A percentile compares a stretch with the other conserved stretches of the same genome.
These are phyloP conservation scores for Eudemis profundana DNA, from an alignment of 2,888 invertebrate species.

Conservation along the genomic window DNA sequence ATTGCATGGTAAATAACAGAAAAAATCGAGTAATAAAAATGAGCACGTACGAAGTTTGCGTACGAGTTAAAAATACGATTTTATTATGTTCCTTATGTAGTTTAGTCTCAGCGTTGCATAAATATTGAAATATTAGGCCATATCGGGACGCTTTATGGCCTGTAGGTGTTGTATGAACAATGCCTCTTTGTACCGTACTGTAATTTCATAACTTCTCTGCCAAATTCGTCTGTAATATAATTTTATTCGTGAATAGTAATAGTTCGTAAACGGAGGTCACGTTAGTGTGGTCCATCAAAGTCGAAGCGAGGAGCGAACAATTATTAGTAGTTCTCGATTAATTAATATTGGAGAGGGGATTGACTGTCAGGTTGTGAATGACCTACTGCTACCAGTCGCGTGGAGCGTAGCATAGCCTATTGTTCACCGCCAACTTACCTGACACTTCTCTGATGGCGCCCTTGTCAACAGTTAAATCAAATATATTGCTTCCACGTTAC, in stretches of 20 bases:
- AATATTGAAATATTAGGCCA: constrained; percentile 48
- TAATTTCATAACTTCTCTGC: too few relatives aligned
- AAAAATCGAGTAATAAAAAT: constrained; percentile 13
- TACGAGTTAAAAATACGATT: neutral
- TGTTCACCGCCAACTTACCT: constrained; percentile 45
- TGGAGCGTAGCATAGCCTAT: constrained; percentile 48
- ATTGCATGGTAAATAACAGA: too few relatives aligned
- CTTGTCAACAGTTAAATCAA: constrained; percentile 5
- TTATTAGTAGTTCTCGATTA: too few relatives aligned
- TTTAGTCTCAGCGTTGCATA: constrained; percentile 48
- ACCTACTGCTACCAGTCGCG: constrained; percentile 20
- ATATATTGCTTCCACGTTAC: neutral
- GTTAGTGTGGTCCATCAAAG: too few relatives aligned
- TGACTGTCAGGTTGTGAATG: too few relatives aligned
- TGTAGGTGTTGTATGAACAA: constrained; percentile 55
- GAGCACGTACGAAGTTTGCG: constrained; percentile 24
- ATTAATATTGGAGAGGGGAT: too few relatives aligned
- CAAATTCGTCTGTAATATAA: too few relatives aligned
- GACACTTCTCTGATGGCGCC: constrained; percentile 16
- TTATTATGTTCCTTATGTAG: constrained; percentile 26
- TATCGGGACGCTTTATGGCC: constrained; percentile 52
- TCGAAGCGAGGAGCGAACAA: too few relatives aligned
- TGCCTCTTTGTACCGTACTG: constrained; percentile 51
- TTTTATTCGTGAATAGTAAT: too few relatives aligned
- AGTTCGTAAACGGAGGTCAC: too few relatives aligned